A percentile compares a stretch with the other conserved stretches of the same genome.
phyloP scores from a whole-genome alignment of 1,140 invertebrate species.

The Hylyphantes graminicola region DNA sequence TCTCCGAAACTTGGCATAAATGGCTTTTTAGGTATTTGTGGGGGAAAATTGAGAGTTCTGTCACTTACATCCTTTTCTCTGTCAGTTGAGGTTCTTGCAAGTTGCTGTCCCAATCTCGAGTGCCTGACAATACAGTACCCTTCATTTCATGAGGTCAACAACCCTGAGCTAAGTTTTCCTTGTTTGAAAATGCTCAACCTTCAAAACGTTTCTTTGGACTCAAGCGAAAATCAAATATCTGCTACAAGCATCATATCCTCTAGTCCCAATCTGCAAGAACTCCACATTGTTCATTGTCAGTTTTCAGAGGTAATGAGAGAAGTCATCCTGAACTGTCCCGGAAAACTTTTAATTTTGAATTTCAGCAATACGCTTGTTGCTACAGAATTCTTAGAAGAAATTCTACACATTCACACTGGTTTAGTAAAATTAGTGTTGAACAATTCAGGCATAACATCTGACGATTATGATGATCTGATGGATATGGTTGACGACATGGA shows the following conservation, averaged over 20 bases:
- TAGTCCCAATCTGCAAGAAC: slow-evolving; percentile 41
- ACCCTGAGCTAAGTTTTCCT: slow-evolving; percentile 17
- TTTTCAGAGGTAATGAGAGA: slow-evolving; percentile 26
- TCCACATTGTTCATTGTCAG: slow-evolving; percentile 21
- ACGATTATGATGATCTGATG: slow-evolving; percentile 53
- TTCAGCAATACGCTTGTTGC: slow-evolving; percentile 43
- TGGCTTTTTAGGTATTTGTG: slow-evolving; percentile 25
- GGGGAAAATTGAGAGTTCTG: slow-evolving; percentile 9
- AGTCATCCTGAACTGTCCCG: slow-evolving; percentile 30
- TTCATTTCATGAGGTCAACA: not conserved
- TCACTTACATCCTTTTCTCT: slow-evolving; percentile 23
- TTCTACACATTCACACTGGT: slow-evolving; percentile 4
- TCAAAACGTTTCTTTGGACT: slow-evolving; percentile 11
- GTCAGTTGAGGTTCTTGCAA: slow-evolving; percentile 7
- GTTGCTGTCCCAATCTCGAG: slow-evolving; percentile 36
- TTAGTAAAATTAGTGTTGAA: slow-evolving; percentile 7
- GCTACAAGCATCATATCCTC: slow-evolving; percentile 21
- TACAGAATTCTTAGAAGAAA: slow-evolving; percentile 21
- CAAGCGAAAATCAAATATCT: not conserved
- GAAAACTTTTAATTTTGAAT: slow-evolving; percentile 30
- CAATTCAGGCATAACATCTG: slow-evolving; percentile 41
- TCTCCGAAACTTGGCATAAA: slow-evolving; percentile 33
- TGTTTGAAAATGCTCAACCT: slow-evolving; percentile 26
- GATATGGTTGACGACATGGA: slow-evolving; percentile 46
- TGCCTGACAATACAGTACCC: slow-evolving; percentile 15